Base-by-base conservation (phyloP, 1,140 invertebrate species). In the Euglossa dilemma region DNA sequence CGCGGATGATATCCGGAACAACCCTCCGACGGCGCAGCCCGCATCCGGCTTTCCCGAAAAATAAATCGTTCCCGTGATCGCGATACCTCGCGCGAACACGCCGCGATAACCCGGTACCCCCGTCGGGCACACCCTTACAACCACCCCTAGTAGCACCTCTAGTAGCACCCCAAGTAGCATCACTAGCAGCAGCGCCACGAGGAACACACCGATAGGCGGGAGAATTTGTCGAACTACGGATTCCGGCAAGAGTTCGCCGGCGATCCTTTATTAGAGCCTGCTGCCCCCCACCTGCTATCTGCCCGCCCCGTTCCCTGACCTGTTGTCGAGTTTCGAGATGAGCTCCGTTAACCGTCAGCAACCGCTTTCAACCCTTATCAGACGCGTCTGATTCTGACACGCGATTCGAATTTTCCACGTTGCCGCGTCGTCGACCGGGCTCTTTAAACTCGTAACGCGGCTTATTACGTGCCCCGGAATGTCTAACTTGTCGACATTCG, bases 281-380 rank as follows among this genome's bases (percentile, higher is more conserved):
- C n/a, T n/a, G 72, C n/a, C 63, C 56, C 23, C 14, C 9, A 20
- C 28, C 56, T 45, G 47, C 28, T 61, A 75, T 77, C 71, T 59
- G 12, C 47, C 72, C 57, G 16, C 14, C 56, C 80, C 54, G 61
- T 84, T 76, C 50, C 36, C 47, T 47, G 36, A 52, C 54, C 64
- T 36, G 73, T 77, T 52, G 50, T 70, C 85, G 67, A 88, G 73
- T 85, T 87, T 77, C 82, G 74, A 85, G 85, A 87, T 56, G 69
- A 87, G 73, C 76, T 16, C 16, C 76, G 71, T 72, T 18, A 47
- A 87, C 77, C 57, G 79, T 76, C 78, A 74, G 56, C 47, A 79
- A 81, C 77, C 80, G 73, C 85, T 88, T 81, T 84, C 82, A 84
- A 87, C 86, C 86, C 77, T 88, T 88, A 88, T 88, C 86, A 87